phyloP scores from a whole-genome alignment of 2,888 invertebrate species.

The Acanthacorydalis orientalis region DNA sequence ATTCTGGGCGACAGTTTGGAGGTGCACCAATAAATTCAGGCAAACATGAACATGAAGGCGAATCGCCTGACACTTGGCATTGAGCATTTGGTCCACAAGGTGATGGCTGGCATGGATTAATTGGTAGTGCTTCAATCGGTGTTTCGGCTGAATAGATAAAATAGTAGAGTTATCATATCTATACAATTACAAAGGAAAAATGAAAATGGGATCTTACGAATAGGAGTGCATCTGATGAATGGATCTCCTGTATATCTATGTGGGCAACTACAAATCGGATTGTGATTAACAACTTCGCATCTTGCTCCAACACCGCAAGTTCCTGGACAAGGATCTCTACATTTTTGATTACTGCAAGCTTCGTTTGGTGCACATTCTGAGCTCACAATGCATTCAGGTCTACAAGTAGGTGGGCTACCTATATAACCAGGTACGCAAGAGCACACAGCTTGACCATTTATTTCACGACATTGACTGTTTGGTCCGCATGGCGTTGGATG shows the following conservation, averaged over 20 bases:
- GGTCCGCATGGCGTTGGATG: slow-evolving; percentile 48
- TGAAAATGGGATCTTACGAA: slow-evolving; percentile 14
- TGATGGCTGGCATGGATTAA: slow-evolving; percentile 33
- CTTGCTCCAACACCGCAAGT: slow-evolving; percentile 39
- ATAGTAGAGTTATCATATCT: neutral
- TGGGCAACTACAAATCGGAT: slow-evolving; percentile 38
- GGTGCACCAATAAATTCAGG: slow-evolving; percentile 31
- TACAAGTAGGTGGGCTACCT: slow-evolving; percentile 35
- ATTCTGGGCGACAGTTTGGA: slow-evolving; percentile 31
- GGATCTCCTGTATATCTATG: slow-evolving; percentile 47
- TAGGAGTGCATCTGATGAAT: slow-evolving; percentile 29
- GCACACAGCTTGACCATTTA: slow-evolving; percentile 43
- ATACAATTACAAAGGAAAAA: slow-evolving; percentile 1
- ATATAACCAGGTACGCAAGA: slow-evolving; percentile 29
- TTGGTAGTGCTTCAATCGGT: slow-evolving; percentile 22
- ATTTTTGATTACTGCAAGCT: slow-evolving; percentile 33
- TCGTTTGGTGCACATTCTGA: slow-evolving; percentile 29
- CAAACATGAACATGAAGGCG: slow-evolving; percentile 31
- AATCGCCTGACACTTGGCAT: slow-evolving; percentile 28
- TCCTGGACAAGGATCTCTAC: slow-evolving; percentile 35
- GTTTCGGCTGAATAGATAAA: slow-evolving; percentile 22
- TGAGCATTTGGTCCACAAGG: slow-evolving; percentile 32
- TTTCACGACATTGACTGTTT: slow-evolving; percentile 27
- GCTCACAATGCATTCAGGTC: slow-evolving; percentile 32
- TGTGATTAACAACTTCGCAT: slow-evolving; percentile 52